phyloP scores from a whole-genome alignment of 1,140 invertebrate species.

The Chrysomallon squamiferum region DNA sequence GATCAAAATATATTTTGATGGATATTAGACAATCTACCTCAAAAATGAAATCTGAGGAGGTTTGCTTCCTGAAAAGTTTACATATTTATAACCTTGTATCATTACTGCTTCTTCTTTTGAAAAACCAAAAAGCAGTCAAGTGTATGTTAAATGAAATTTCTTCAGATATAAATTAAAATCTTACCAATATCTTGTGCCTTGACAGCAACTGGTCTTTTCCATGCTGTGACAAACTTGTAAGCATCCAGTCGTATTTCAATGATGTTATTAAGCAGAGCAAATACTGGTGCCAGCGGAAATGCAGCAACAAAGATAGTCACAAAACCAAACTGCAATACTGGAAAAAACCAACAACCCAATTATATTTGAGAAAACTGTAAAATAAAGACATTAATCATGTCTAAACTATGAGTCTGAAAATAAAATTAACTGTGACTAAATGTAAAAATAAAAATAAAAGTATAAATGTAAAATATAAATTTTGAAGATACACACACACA shows the following conservation, averaged over 20 bases:
- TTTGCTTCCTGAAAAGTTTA: too few species aligned
- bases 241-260: slow-evolving; percentile 84
- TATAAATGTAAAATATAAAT: too few species aligned
- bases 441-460: slow-evolving; percentile 73
- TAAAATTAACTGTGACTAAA: slow-evolving; percentile 90
- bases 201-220: slow-evolving; percentile 83
- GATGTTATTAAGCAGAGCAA: slow-evolving; percentile 84
- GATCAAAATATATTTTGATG: too few species aligned
- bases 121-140: too few species aligned
- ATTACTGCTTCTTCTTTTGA: too few species aligned
- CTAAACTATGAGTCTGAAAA: slow-evolving; percentile 62
- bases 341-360: slow-evolving; percentile 16
- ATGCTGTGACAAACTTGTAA: slow-evolving; percentile 80
- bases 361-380: not conserved
- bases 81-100: too few species aligned
- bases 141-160: too few species aligned
- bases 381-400: not conserved
- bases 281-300: slow-evolving; percentile 83
- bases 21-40: too few species aligned
- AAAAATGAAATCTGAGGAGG: too few species aligned
- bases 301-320: slow-evolving; percentile 86
- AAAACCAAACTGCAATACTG: slow-evolving; percentile 82
- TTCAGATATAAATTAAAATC: not conserved
- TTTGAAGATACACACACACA: too few species aligned
- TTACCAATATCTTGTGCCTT: slow-evolving; percentile 87